phyloP scores from a whole-genome alignment of 2,888 invertebrate genomes.

The Sarcophaga rosellei region DNA sequence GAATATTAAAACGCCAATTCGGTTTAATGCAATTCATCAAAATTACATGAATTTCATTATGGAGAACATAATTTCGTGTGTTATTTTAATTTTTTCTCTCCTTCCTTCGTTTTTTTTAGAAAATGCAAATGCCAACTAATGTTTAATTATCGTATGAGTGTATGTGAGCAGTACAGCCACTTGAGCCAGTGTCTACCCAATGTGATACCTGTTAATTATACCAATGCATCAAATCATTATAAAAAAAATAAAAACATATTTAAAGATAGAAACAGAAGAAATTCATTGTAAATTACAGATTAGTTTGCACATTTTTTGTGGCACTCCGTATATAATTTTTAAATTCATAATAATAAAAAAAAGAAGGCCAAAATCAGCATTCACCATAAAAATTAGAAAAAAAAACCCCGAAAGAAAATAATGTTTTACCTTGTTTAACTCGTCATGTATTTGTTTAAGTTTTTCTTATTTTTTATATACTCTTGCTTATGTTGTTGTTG shows the following conservation, averaged over 20 bases:
- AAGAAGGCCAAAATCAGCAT: no score
- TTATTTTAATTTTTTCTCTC: no score
- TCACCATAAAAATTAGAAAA: background rate
- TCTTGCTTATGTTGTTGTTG: background rate
- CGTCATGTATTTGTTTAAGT: conserved; percentile 49
- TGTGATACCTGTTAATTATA: conserved; percentile 40
- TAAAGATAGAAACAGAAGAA: conserved; percentile 15
- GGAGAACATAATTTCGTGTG: no score
- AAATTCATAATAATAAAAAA: background rate
- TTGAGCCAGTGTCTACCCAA: conserved; percentile 27
- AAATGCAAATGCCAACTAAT: background rate
- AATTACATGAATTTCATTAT: no score
- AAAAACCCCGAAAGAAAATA: background rate
- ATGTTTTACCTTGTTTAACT: conserved; percentile 38
- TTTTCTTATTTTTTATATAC: background rate
- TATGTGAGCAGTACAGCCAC: background rate
- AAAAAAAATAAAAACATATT: background rate
- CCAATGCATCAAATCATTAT: background rate
- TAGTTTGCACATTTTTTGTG: conserved; percentile 75
- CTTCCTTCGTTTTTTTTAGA: no score
- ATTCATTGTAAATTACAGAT: conserved; percentile 77
- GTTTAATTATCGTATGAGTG: background rate
- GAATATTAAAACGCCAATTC: no score
- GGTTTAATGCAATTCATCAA: no score
- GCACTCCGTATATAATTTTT: conserved; percentile 17